Evolutionary conservation across 2,797 vertebrate genomes (phyloP).

Genomic region (Cossypha caffra): DNA sequence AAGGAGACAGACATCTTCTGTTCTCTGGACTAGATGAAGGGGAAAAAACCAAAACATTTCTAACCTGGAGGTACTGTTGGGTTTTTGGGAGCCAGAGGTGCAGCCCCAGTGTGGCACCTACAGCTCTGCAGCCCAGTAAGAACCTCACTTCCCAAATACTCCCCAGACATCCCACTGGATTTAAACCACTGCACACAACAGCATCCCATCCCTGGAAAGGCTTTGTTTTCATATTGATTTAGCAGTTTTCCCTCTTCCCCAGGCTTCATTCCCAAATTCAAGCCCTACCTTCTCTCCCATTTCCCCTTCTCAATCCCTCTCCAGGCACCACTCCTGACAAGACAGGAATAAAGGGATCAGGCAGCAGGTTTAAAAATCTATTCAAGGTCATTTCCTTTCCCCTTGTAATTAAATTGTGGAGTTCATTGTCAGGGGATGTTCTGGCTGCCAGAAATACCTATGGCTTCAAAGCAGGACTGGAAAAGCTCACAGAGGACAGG

Average conservation of each 20-base stretch:
- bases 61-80: not conserved
- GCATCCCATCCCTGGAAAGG: not conserved
- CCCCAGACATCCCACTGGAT: not conserved
- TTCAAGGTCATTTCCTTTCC: constrained; percentile 25
- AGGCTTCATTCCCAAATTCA: not conserved
- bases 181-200: not conserved
- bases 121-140: not conserved
- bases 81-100: not conserved
- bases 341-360: constrained; percentile 29
- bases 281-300: not conserved
- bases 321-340: constrained; percentile 13
- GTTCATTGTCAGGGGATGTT: constrained; percentile 24
- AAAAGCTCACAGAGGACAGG: not conserved
- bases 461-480: not conserved
- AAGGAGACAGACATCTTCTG: not conserved
- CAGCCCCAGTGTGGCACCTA: not conserved
- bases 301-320: constrained; percentile 6
- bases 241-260: not conserved
- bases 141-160: not conserved
- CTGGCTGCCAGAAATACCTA: constrained; percentile 49
- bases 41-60: not conserved
- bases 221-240: not conserved
- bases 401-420: constrained; percentile 28
- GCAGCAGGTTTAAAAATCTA: constrained; percentile 46
- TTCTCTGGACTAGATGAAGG: not conserved